Evolutionary conservation across 2,888 invertebrate genomes (phyloP).

Genomic region (Crioceris asparagi): DNA sequence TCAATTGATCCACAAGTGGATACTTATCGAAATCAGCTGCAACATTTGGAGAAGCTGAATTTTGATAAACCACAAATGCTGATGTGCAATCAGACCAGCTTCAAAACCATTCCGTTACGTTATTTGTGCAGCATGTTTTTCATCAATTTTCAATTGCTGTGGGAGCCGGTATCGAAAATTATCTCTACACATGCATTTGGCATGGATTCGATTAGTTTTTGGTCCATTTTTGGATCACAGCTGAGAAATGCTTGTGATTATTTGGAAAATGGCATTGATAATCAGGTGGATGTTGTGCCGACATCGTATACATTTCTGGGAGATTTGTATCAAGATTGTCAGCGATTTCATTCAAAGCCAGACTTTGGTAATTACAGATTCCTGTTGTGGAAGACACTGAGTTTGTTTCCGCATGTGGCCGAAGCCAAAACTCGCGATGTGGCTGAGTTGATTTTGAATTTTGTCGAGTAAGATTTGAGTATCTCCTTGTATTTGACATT

Average conservation of each 20-base stretch:
- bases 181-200: conserved; percentile 63
- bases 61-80: conserved; percentile 46
- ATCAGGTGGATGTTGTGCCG: conserved; percentile 14
- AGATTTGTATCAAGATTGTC: conserved; percentile 26
- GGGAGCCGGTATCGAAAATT: conserved; percentile 72
- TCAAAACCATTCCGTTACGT: conserved; percentile 55
- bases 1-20: conserved; percentile 59
- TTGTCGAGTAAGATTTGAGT: conserved; percentile 49
- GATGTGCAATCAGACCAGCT: conserved; percentile 46
- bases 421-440: conserved; percentile 74
- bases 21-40: conserved; percentile 68
- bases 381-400: conserved; percentile 72
- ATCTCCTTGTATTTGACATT: background rate
- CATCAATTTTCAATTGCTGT: conserved; percentile 78
- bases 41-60: conserved; percentile 61
- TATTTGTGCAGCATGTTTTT: conserved; percentile 76
- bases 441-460: conserved; percentile 67
- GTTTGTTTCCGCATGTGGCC: conserved; percentile 59
- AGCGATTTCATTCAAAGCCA: conserved; percentile 44
- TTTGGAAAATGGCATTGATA: conserved; percentile 31
- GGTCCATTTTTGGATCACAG: conserved; percentile 56
- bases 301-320: conserved; percentile 24
- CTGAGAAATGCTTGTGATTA: conserved; percentile 44
- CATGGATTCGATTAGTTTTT: conserved; percentile 53
- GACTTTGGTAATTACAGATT: conserved; percentile 68